Percentiles rank a stretch among this genome's conserved stretches.
phyloP scores from a whole-genome alignment of 1,140 invertebrate genomes.

The Caenorhabditis latens region DNA sequence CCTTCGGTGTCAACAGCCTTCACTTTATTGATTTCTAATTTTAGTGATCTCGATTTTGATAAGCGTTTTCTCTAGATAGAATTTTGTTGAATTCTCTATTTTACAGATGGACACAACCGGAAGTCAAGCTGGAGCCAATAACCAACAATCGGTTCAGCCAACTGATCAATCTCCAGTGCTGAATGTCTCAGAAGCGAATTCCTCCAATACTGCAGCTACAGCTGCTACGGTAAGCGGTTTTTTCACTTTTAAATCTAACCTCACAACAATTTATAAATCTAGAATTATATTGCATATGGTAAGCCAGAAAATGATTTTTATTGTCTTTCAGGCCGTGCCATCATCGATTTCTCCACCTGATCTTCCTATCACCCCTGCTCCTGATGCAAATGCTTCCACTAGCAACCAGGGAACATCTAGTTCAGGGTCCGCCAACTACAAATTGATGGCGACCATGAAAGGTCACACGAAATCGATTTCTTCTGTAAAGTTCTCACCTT shows the following conservation, averaged over 20 bases:
- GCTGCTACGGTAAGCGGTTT: too few relatives aligned
- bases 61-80: too few relatives aligned
- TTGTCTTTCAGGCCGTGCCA: neutral
- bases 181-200: neutral
- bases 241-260: too few relatives aligned
- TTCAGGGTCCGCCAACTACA: slow-evolving; percentile 85
- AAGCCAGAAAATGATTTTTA: neutral
- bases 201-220: too few relatives aligned
- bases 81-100: neutral
- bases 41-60: too few relatives aligned
- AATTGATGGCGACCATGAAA: slow-evolving; percentile 93
- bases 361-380: neutral
- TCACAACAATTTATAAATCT: neutral
- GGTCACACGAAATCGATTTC: slow-evolving; percentile 99
- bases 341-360: neutral
- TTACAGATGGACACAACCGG: neutral
- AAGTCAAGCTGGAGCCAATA: neutral
- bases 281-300: neutral
- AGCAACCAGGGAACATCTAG: neutral
- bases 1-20: too few relatives aligned
- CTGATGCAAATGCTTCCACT: neutral
- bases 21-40: neutral
- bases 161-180: neutral
- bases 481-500: slow-evolving; percentile 98
- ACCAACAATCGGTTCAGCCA: neutral